Base-by-base conservation (phyloP, 1,140 invertebrate species). In the Drosophila mayri region DNA sequence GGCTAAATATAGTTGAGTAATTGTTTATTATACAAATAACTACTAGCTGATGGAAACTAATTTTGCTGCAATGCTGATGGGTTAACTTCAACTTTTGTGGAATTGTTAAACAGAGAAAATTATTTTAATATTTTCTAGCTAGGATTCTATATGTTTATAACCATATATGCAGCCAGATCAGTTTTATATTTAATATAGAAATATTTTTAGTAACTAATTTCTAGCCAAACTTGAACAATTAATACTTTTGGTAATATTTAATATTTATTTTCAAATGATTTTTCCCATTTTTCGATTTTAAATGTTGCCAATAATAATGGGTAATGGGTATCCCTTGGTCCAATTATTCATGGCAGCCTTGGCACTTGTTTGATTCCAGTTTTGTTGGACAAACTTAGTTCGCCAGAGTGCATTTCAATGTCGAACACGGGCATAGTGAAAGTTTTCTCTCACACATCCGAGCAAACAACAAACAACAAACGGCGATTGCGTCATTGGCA, bases 391-490 rank as follows among this genome's bases (percentile, higher is more conserved):
- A 60, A 72, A 61, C 58, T 62, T 40, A 44, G 55, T 54, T 46
- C 18, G 22, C 38, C 16, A 50, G 52, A 75, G 72, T 75, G 72
- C 72, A 75, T 75, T 75, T 75, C 72, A 75, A 64, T 75, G 72
- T 74, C 49, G 40, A 55, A n/a, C 22, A 22, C 7, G 28, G 28
- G 18, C 52, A 25, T 18, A 40, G 55, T 37, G 49, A 76, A 76
- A 76, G 63, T 76, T 77, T 59, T 52, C 16, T 9, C 60, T 66
- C 38, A 54, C 68, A 74, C 63, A 55, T 22, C 35, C 52, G 35
- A 55, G 63, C 68, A 78, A 82, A 82, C 37, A 68, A 64, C 37
- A 30, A 49, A 50, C 62, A 50, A 52, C 41, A 38, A 22, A 14
- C 40, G 46, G 20, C 63, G 5, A 70, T 54, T 75, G 44, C 71